Base-by-base conservation (phyloP, 2,797 vertebrate genomes). In the Pempheris klunzingeri region DNA sequence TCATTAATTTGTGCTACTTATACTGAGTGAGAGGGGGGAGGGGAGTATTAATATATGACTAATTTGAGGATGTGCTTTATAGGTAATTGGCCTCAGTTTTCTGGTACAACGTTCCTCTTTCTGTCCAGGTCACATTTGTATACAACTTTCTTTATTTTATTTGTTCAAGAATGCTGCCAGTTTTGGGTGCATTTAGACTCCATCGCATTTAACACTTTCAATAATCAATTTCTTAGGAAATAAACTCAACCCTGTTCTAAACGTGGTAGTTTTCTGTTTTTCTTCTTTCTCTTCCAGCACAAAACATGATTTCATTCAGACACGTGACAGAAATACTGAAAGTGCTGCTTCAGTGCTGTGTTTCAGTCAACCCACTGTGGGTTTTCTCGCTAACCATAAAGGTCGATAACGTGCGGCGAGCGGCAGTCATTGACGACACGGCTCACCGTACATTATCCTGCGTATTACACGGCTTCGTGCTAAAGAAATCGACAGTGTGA, bases 191-290 rank as follows among this genome's bases (percentile, higher is more conserved):
- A 79, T 87, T 72, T 65, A 76, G 71, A 78, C 64, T 75, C 74
- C 62, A 68, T 71, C 78, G 57, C 71, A 88, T 90, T 86, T 65
- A 91, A 92, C 83, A 78, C 70, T 89, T 91, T 84, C 64, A 89
- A 62, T 88, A 83, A 83, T 81, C 89, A 52, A 68, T 94, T 94
- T 94, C 78, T 81, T 93, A 93, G 82, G 78, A 91, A 95, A 94
- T 95, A 94, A 95, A 95, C 72, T 87, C 68, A 79, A 73, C 68
- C 83, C 64, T 78, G 75, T 83, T 85, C 46, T 85, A 57, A 81
- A 38, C 18, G 12, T 62, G 34, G 57, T 10, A 7, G n/a, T 44
- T 17, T 47, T 6, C 15, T 71, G 3, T 60, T 68, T 71, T 53
- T 7, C 13, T 74, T 50, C n/a, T n/a, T 70, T 59, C 54, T 62